A percentile compares a stretch with the other conserved stretches of the same genome.
Conservation (phyloP, 2,797 vertebrate genomes). For the Tolypeutes matacus region DNA sequence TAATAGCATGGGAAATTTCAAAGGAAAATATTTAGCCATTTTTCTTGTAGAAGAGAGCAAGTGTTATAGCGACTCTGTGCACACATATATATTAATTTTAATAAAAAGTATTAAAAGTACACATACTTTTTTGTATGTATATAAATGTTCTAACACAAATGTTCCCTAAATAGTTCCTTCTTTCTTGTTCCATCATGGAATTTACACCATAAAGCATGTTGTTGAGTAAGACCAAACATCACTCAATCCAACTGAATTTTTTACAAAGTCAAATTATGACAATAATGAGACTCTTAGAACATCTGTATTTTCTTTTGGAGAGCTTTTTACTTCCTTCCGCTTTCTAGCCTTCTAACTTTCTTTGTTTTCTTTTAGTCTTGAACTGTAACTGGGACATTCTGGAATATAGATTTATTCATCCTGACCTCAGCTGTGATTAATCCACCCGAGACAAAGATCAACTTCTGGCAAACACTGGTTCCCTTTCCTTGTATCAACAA, state of each 20-base stretch:
- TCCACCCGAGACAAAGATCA: conserved; percentile 83
- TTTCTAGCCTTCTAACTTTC: conserved; percentile 75
- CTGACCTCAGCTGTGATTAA: conserved; percentile 82
- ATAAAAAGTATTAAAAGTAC: conserved; percentile 20
- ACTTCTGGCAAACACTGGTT: conserved; percentile 78
- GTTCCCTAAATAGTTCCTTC: background rate
- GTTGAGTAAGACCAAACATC: conserved; percentile 53
- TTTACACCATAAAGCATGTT: background rate
- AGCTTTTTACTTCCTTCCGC: conserved; percentile 83
- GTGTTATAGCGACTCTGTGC: background rate
- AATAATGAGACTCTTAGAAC: conserved; percentile 67
- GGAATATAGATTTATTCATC: conserved; percentile 81
- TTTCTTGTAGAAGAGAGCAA: conserved; percentile 57
- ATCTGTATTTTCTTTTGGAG: conserved; percentile 84
- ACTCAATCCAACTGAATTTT: conserved; percentile 39
- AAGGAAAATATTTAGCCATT: conserved; percentile 69
- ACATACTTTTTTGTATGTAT: background rate
- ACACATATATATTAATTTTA: background rate
- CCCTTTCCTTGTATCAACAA: conserved; percentile 45
- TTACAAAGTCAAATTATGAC: conserved; percentile 68
- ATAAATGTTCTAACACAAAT: conserved; percentile 32
- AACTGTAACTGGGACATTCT: conserved; percentile 82
- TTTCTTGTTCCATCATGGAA: background rate
- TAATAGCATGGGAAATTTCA: conserved; percentile 65
- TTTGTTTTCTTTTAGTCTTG: conserved; percentile 83